Base-by-base conservation (phyloP, 1,140 invertebrate species). In the Dinothrombium tinctorium region DNA sequence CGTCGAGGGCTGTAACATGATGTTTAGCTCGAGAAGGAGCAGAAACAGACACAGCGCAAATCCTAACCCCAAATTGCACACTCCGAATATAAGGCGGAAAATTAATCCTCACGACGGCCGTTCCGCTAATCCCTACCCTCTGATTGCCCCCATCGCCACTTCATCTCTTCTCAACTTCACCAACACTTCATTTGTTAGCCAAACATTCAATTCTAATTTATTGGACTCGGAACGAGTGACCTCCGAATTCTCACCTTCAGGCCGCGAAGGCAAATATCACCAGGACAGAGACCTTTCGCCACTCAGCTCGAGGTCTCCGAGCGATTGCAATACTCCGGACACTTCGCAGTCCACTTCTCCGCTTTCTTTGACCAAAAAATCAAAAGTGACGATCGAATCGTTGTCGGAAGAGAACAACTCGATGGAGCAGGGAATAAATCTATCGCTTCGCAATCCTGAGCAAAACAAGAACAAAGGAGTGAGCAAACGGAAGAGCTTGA, bases 1-100 rank as follows among this genome's bases (percentile, higher is more conserved):
- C 0, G 86, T 98, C 0, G 79, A 87, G 52, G 90, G 92, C 0
- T 99, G 92, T 61, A 94, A 81, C 55, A 96, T 95, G 83, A 92
- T 94, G 81, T 98, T 99, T 56, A 94, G 86, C 57, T 94, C 86
- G 11, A 66, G 90, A 47, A 65, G 92, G 43, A 92, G 84, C 17
- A 65, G 90, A 22, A 98, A 98, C 56, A 69, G 92, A 2, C 92
- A 98, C 58, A 87, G 80, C 56, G 86, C 89, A 6, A 96, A 96
- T 60, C 89, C 87, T 0, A 98, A 99, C 63, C 90, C 92, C 0
- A 96, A 96, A 58, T 62, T 98, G 4, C 92, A 99, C 60, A 92
- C 81, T 6, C 86, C 87, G 2, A 86, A 94, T 56, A 54, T 86
- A 42, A 63, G 84, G 32, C 61, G 84, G 50, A 87, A 89, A 63